phyloP scores from a whole-genome alignment of 2,797 vertebrate species.

The Choloepus didactylus region DNA sequence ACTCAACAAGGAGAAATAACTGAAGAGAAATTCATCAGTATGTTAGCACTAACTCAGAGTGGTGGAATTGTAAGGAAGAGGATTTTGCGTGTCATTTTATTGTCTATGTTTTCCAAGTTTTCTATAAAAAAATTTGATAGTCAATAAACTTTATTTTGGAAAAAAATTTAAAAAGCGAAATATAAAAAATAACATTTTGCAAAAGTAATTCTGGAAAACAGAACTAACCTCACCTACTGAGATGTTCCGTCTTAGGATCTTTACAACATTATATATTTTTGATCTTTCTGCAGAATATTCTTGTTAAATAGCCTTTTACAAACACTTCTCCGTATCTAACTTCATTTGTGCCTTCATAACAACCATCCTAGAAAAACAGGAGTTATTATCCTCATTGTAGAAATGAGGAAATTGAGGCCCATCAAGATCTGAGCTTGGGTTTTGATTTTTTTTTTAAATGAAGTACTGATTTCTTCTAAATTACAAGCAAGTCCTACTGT shows the following conservation, averaged over 20 bases:
- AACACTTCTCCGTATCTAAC: background rate
- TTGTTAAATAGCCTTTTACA: background rate
- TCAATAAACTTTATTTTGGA: slow-evolving; percentile 16
- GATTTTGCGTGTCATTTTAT: background rate
- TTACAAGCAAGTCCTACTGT: background rate
- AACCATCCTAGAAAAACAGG: background rate
- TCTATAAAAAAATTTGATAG: background rate
- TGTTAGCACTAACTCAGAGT: background rate
- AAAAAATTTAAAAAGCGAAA: background rate
- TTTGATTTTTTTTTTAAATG: background rate
- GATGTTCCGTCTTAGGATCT: background rate
- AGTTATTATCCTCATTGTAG: background rate
- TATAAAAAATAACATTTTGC: slow-evolving; percentile 11
- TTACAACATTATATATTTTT: background rate
- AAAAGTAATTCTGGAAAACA: background rate
- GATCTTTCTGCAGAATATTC: background rate
- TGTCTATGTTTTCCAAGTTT: background rate
- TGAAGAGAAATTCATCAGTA: background rate
- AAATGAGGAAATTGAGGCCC: background rate
- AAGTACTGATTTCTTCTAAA: background rate
- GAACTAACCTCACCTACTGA: background rate
- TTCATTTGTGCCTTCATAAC: background rate
- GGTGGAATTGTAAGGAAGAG: background rate
- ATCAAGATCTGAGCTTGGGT: background rate
- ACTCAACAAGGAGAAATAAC: background rate